Evolutionary conservation across 2,797 vertebrate species (phyloP).

Genomic region (Aldrovandia affinis): DNA sequence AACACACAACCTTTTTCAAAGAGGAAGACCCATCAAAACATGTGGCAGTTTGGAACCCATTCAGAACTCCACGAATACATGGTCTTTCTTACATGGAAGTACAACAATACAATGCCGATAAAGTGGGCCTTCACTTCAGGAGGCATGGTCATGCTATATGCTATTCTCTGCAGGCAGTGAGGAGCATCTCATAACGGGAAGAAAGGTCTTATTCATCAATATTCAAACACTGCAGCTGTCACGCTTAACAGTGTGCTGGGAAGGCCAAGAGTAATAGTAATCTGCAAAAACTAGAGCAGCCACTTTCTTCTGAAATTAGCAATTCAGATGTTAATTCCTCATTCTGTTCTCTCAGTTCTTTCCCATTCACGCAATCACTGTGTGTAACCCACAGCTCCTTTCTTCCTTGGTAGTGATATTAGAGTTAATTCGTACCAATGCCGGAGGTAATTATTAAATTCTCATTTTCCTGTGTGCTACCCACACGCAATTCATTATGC

Average conservation of each 20-base stretch:
- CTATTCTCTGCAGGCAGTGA: not conserved
- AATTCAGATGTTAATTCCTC: slow-evolving; percentile 1
- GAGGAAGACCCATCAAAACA: too few species aligned
- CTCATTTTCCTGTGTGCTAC: slow-evolving; percentile 22
- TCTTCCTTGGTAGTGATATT: slow-evolving; percentile 10
- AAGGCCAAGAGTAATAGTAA: not conserved
- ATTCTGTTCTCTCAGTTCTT: slow-evolving; percentile 5
- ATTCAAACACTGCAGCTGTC: not conserved
- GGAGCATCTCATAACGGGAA: not conserved
- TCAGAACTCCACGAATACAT: too few species aligned
- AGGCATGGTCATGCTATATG: too few species aligned
- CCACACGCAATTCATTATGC: slow-evolving; percentile 26
- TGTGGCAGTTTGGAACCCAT: too few species aligned
- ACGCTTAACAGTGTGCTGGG: not conserved
- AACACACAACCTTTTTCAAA: too few species aligned
- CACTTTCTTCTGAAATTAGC: slow-evolving; percentile 13
- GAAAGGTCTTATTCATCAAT: not conserved
- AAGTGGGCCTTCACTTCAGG: too few species aligned
- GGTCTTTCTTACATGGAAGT: too few species aligned
- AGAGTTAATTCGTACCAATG: slow-evolving; percentile 9
- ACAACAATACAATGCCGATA: too few species aligned
- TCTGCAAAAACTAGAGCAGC: not conserved
- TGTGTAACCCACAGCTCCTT: not conserved
- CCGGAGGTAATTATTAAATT: slow-evolving; percentile 27
- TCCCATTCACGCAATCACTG: not conserved